Conservation (phyloP, 2,113 vertebrate species). For the Serilophus lunatus region DNA sequence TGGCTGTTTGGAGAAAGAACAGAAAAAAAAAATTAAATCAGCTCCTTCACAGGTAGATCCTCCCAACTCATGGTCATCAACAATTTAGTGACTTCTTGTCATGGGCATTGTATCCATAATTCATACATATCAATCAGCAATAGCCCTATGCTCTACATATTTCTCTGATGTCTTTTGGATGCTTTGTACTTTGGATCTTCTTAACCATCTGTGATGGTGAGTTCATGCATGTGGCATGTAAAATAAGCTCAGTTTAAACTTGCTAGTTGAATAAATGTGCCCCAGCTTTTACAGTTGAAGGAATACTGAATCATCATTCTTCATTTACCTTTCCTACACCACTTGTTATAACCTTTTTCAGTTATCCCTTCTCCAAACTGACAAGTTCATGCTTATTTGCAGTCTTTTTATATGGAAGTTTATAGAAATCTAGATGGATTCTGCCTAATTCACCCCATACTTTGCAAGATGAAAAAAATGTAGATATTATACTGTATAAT, state of each 20-base stretch:
- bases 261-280: neutral
- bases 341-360: neutral
- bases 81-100: neutral
- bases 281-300: neutral
- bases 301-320: neutral
- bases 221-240: accelerated
- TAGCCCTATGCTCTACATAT: neutral
- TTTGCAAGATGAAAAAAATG: slow-evolving; percentile 17
- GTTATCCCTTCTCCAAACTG: neutral
- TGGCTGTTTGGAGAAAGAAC: neutral
- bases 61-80: neutral
- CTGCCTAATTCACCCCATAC: slow-evolving; percentile 16
- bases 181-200: neutral
- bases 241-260: neutral
- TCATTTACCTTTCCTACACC: neutral
- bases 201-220: neutral
- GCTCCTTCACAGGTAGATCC: neutral
- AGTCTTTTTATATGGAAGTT: neutral
- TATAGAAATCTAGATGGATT: neutral
- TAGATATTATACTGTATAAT: slow-evolving; percentile 61
- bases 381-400: neutral
- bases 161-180: neutral
- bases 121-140: neutral
- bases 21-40: neutral
- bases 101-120: neutral